These are phyloP conservation scores for Thereva nobilitata DNA, from an alignment of 2,888 invertebrate genomes.

Conservation along the genomic window DNA sequence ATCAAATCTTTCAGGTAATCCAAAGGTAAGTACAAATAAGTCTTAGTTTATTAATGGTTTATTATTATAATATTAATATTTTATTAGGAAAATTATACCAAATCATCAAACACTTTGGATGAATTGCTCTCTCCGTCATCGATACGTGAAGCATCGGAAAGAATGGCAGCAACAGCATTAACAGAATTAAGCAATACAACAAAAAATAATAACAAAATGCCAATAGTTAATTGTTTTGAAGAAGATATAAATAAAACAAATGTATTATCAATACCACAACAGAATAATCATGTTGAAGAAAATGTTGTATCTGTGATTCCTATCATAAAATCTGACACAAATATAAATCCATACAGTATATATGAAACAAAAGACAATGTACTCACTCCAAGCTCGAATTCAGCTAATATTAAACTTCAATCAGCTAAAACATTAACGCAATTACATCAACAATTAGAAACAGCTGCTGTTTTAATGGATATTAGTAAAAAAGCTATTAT, in stretches of 20 bases:
- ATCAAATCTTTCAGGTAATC: constrained; percentile 67
- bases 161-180: constrained; percentile 57
- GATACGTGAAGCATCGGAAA: constrained; percentile 52
- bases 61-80: constrained; percentile 10
- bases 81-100: constrained; percentile 61
- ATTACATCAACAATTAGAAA: constrained; percentile 57
- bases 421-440: constrained; percentile 48
- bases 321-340: constrained; percentile 34
- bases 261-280: constrained; percentile 51
- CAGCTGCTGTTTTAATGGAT: constrained; percentile 58
- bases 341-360: constrained; percentile 1
- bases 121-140: constrained; percentile 62
- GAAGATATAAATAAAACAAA: constrained; percentile 35
- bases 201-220: constrained; percentile 42
- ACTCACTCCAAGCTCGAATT: constrained; percentile 8
- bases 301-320: constrained; percentile 47
- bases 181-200: constrained; percentile 56
- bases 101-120: constrained; percentile 64
- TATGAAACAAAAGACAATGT: constrained; percentile 17
- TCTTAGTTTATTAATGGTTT: not conserved
- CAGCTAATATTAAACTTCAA: constrained; percentile 31
- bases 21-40: constrained; percentile 63
- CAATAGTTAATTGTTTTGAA: constrained; percentile 16
- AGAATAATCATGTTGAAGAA: constrained; percentile 45
- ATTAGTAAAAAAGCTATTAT: constrained; percentile 58